Conservation (phyloP, 2,888 invertebrate genomes). For the Thera britannica region DNA sequence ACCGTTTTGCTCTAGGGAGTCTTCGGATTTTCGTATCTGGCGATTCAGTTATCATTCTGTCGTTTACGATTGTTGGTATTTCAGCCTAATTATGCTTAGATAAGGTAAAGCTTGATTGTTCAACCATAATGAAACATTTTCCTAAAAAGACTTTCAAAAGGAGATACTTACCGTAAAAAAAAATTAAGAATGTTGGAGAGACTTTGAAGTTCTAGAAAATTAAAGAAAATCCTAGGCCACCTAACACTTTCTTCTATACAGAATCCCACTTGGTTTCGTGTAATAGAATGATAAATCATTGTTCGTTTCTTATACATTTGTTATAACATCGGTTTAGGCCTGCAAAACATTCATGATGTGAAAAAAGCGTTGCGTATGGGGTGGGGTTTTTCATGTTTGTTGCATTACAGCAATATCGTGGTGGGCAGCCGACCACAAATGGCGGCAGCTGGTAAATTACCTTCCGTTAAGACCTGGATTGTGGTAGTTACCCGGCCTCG, state of each 20-base stretch:
- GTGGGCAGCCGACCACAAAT: conserved; percentile 54
- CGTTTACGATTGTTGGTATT: background rate
- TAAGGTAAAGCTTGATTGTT: background rate
- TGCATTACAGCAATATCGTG: conserved; percentile 47
- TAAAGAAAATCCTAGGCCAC: no score
- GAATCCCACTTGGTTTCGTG: no score
- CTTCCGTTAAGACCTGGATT: conserved; percentile 75
- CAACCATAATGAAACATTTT: background rate
- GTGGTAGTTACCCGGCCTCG: conserved; percentile 61
- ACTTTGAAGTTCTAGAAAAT: no score
- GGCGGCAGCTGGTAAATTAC: conserved; percentile 68
- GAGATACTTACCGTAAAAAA: background rate
- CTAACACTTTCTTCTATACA: no score
- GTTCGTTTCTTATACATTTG: no score
- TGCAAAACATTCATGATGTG: background rate
- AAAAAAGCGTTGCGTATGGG: conserved; percentile 24
- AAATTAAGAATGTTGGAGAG: no score
- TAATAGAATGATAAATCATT: no score
- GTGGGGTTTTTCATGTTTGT: conserved; percentile 47
- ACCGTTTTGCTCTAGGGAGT: conserved; percentile 45
- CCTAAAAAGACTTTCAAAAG: background rate
- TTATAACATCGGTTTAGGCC: background rate
- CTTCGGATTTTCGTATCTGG: conserved; percentile 28
- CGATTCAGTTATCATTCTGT: conserved; percentile 19
- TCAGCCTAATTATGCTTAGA: conserved; percentile 1